phyloP scores from a whole-genome alignment of 2,888 invertebrate species.

The Chamaedrilus cognettii region DNA sequence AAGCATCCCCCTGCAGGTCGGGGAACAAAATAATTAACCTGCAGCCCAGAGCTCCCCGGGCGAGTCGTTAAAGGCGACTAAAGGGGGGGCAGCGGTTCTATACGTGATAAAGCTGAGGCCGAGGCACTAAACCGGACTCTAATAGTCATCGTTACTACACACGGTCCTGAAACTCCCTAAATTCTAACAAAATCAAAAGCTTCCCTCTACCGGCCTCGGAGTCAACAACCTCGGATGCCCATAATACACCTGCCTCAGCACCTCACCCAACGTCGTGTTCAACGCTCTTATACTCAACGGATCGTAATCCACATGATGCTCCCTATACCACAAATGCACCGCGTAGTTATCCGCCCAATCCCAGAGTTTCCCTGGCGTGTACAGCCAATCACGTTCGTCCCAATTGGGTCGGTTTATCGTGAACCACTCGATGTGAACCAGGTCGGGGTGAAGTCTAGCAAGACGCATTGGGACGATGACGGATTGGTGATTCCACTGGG shows the following conservation, averaged over 20 bases:
- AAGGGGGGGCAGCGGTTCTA: no score
- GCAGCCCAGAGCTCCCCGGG: no score
- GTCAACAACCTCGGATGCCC: constrained; percentile 11
- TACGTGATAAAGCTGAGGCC: no score
- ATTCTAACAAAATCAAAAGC: no score
- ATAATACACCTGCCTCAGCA: constrained; percentile 36
- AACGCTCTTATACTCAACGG: constrained; percentile 27
- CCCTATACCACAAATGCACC: constrained; percentile 36
- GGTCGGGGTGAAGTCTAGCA: constrained; percentile 26
- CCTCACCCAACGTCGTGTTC: constrained; percentile 37
- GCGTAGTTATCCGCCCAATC: constrained; percentile 37
- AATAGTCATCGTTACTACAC: no score
- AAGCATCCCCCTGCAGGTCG: no score
- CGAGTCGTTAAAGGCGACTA: no score
- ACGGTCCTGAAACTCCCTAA: no score
- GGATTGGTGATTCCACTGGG: constrained; percentile 34
- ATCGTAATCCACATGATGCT: constrained; percentile 28
- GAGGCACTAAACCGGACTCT: no score
- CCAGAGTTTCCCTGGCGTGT: constrained; percentile 31
- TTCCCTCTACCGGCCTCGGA: no score
- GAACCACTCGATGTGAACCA: constrained; percentile 37
- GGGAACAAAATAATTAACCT: no score
- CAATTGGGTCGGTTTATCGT: constrained; percentile 35
- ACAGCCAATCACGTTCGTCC: constrained; percentile 33
- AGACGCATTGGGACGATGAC: constrained; percentile 31